A percentile compares a stretch with the other conserved stretches of the same genome.
Evolutionary conservation across 1,140 invertebrate species (phyloP).

Genomic region (Metaphire vulgaris): DNA sequence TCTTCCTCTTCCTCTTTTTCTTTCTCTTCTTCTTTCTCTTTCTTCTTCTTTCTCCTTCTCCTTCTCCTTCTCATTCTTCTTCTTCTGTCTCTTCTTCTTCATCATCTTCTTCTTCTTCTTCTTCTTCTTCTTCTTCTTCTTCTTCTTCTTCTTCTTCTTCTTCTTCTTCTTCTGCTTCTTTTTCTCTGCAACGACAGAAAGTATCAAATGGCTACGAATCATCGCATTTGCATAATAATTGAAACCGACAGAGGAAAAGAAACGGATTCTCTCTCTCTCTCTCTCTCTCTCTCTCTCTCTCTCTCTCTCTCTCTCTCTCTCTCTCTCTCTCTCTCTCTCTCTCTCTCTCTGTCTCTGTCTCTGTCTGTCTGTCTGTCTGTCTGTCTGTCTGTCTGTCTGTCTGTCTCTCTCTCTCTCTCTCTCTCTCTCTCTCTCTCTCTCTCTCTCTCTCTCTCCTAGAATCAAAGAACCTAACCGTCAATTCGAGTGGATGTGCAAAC

Average conservation of each 20-base stretch:
- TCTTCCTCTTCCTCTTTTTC: background rate
- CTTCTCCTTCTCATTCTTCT: background rate
- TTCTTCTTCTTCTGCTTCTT: background rate
- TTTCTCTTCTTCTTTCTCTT: background rate
- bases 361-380: background rate
- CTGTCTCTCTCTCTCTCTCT: background rate
- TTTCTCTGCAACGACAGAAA: too few species aligned
- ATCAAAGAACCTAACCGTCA: too few species aligned
- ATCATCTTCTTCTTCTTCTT: background rate
- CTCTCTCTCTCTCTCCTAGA: constrained; percentile 1
- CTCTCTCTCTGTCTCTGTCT: background rate
- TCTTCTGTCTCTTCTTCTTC: background rate
- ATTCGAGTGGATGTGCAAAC: too few species aligned
- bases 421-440: background rate
- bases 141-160: background rate
- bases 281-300: constrained; percentile 1
- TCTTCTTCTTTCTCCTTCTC: background rate
- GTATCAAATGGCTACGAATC: too few species aligned
- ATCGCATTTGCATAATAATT: too few species aligned
- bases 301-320: constrained; percentile 1
- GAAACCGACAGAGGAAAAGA: too few species aligned
- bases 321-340: background rate
- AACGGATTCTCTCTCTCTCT: too few species aligned
- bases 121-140: background rate
- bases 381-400: background rate